Evolutionary conservation across 2,888 invertebrate genomes (phyloP).

Genomic region (Drosophila paramelanica): DNA sequence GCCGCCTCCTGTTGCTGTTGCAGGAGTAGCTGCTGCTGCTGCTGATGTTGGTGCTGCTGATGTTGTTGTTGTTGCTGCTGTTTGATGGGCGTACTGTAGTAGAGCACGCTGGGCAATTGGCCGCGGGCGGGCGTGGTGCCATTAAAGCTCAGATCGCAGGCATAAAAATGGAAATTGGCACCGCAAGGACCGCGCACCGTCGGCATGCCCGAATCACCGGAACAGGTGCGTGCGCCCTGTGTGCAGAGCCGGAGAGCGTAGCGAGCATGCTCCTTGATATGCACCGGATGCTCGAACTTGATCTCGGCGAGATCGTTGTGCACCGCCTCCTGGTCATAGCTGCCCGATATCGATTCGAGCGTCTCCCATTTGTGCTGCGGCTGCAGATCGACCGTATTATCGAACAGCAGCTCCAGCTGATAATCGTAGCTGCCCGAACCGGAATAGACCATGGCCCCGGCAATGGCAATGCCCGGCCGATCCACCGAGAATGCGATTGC

Average conservation of each 20-base stretch:
- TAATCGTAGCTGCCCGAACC: slow-evolving; percentile 96
- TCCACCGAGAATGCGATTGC: slow-evolving; percentile 98
- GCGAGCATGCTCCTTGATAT: slow-evolving; percentile 94
- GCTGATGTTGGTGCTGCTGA: slow-evolving; percentile 18
- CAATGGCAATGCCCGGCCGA: slow-evolving; percentile 93
- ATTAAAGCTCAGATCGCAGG: slow-evolving; percentile 96
- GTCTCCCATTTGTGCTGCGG: slow-evolving; percentile 93
- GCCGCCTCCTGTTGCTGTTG: slow-evolving; percentile 52
- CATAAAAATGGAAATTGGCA: slow-evolving; percentile 94
- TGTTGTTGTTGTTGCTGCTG: slow-evolving; percentile 66
- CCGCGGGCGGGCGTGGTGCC: slow-evolving; percentile 98
- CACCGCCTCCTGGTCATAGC: slow-evolving; percentile 93
- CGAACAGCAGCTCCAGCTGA: slow-evolving; percentile 94
- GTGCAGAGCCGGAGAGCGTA: slow-evolving; percentile 95
- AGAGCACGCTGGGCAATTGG: slow-evolving; percentile 96
- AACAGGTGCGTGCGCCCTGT: slow-evolving; percentile 96
- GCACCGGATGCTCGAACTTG: slow-evolving; percentile 94
- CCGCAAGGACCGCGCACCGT: slow-evolving; percentile 97
- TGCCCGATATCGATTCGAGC: slow-evolving; percentile 92
- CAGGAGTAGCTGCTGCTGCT: slow-evolving; percentile 1
- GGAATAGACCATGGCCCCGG: slow-evolving; percentile 95
- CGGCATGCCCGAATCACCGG: slow-evolving; percentile 96
- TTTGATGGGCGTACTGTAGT: slow-evolving; percentile 86
- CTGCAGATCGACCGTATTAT: slow-evolving; percentile 86
- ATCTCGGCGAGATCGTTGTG: slow-evolving; percentile 95